Conservation (phyloP, 2,888 invertebrate genomes). For the Synergus umbraculus region DNA sequence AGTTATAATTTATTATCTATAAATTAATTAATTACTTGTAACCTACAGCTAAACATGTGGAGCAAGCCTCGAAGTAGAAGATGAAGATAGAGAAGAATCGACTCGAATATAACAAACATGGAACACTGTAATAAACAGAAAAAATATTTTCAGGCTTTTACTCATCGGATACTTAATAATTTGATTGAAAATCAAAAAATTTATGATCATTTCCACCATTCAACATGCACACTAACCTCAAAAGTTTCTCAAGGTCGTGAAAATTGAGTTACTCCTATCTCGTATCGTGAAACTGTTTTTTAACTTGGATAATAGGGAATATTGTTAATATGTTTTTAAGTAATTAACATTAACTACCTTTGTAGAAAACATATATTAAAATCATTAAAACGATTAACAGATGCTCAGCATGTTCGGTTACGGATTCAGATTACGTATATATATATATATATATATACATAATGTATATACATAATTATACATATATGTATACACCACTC, state of each 20-base stretch:
- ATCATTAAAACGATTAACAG: not conserved
- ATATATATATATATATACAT: too few species aligned
- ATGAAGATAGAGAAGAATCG: conserved; percentile 5
- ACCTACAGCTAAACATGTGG: conserved; percentile 28
- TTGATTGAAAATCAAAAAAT: not conserved
- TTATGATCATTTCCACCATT: not conserved
- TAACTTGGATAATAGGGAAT: not conserved
- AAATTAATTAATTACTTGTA: not conserved
- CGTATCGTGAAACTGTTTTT: not conserved
- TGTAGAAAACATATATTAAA: not conserved
- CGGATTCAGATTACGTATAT: too few species aligned
- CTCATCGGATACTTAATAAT: not conserved
- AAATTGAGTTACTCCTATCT: not conserved
- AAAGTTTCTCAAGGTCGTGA: conserved; percentile 13
- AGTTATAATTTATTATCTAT: not conserved
- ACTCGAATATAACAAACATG: not conserved
- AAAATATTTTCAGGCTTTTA: not conserved
- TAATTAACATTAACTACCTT: not conserved
- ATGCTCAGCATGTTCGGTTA: not conserved
- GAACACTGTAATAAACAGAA: conserved; percentile 10
- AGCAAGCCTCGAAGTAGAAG: not conserved
- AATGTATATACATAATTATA: too few species aligned
- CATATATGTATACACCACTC: too few species aligned
- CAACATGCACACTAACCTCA: conserved; percentile 17
- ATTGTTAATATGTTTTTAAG: not conserved